Conservation (phyloP, 2,113 vertebrate genomes). For the Gadus macrocephalus region DNA sequence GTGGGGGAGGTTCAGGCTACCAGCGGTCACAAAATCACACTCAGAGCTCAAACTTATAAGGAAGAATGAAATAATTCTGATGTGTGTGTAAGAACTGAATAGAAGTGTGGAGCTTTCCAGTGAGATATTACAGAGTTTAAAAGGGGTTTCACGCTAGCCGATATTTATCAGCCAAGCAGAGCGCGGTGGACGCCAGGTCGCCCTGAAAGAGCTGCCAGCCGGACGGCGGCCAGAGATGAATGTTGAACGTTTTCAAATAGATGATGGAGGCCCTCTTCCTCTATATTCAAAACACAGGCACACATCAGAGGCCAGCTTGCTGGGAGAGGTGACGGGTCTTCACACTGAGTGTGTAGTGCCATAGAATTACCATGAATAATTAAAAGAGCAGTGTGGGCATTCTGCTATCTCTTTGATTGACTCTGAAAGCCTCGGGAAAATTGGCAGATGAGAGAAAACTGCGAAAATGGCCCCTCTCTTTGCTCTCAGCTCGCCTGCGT, state of each 20-base stretch:
- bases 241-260: conserved; percentile 54
- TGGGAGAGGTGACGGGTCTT: conserved; percentile 61
- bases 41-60: conserved; percentile 34
- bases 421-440: conserved; percentile 68
- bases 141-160: conserved; percentile 42
- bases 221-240: conserved; percentile 42
- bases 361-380: conserved; percentile 72
- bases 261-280: conserved; percentile 39
- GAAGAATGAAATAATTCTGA: conserved; percentile 19
- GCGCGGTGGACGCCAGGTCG: conserved; percentile 47
- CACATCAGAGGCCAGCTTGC: conserved; percentile 63
- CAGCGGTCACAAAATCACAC: conserved; percentile 19
- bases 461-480: conserved; percentile 66
- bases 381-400: conserved; percentile 71
- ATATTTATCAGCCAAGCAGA: conserved; percentile 53
- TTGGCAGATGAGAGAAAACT: conserved; percentile 71
- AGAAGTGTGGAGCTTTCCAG: conserved; percentile 27
- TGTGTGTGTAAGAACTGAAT: conserved; percentile 30
- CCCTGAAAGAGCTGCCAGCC: conserved; percentile 54
- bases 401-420: conserved; percentile 72
- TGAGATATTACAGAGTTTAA: conserved; percentile 41
- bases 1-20: too few species aligned
- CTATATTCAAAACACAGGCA: conserved; percentile 65
- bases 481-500: conserved; percentile 55
- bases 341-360: conserved; percentile 56